Conservation (phyloP, 2,888 invertebrate species). For the Latrodectus hesperus region DNA sequence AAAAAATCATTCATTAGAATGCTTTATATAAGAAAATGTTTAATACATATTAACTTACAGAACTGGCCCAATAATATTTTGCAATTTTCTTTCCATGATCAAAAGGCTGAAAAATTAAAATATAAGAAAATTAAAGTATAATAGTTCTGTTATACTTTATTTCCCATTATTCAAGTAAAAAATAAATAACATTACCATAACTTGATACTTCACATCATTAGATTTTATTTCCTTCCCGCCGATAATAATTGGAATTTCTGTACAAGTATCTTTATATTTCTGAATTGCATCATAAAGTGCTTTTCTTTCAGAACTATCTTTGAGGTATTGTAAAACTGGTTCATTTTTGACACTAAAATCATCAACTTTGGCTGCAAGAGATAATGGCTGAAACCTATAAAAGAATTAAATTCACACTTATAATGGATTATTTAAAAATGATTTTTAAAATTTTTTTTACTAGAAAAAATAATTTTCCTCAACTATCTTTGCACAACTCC, state of each 20-base stretch:
- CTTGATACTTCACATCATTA: constrained; percentile 84
- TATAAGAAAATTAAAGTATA: background rate
- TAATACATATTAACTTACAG: constrained; percentile 75
- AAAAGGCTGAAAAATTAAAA: constrained; percentile 82
- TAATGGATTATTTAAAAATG: background rate
- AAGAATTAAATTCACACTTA: background rate
- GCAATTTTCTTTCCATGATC: constrained; percentile 91
- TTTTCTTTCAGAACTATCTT: constrained; percentile 86
- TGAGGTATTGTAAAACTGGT: constrained; percentile 86
- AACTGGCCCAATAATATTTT: constrained; percentile 92
- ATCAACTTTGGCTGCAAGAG: constrained; percentile 76
- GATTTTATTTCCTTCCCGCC: constrained; percentile 90
- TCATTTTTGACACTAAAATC: constrained; percentile 86
- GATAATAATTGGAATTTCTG: constrained; percentile 96
- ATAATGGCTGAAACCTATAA: constrained; percentile 43
- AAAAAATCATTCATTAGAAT: background rate
- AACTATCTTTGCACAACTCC: too few species aligned
- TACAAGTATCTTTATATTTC: constrained; percentile 80
- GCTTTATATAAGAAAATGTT: constrained; percentile 7
- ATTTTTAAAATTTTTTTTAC: too few species aligned
- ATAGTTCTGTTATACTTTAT: background rate
- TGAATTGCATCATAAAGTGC: constrained; percentile 83
- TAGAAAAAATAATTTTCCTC: too few species aligned
- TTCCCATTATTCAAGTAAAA: background rate
- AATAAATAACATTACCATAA: constrained; percentile 77